These are phyloP conservation scores for Drosophila aldrichi DNA, from an alignment of 2,888 invertebrate species.

Conservation along the genomic window DNA sequence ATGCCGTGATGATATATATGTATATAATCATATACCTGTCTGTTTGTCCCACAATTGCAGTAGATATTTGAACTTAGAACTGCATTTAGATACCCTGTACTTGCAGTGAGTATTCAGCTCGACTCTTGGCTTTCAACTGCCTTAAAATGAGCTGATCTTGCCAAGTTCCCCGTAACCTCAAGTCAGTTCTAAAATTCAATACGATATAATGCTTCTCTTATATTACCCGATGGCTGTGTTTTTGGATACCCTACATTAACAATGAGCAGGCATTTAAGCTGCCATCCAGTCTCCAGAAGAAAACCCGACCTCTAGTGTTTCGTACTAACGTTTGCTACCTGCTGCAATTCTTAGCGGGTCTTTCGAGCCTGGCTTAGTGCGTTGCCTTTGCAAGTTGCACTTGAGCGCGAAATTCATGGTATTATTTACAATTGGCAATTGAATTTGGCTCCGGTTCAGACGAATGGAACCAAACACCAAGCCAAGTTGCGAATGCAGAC, in stretches of 20 bases:
- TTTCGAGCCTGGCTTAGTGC: neutral
- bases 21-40: too few species aligned
- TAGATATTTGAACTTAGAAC: too few species aligned
- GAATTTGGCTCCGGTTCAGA: slow-evolving; percentile 18
- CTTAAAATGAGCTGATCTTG: too few species aligned
- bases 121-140: too few species aligned
- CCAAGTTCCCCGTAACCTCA: too few species aligned
- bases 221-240: neutral
- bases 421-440: slow-evolving; percentile 14
- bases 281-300: neutral
- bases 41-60: too few species aligned
- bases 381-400: neutral
- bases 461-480: slow-evolving; percentile 36
- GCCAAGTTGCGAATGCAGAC: neutral
- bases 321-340: neutral
- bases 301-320: neutral
- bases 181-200: too few species aligned
- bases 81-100: too few species aligned
- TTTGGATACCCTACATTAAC: neutral
- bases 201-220: too few species aligned
- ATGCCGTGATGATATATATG: too few species aligned
- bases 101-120: too few species aligned
- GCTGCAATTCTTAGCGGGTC: neutral
- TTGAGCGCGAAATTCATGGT: slow-evolving; percentile 17
- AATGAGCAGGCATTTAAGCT: too few species aligned